Conservation (phyloP, 2,113 vertebrate genomes). For the Sorex fumeus region DNA sequence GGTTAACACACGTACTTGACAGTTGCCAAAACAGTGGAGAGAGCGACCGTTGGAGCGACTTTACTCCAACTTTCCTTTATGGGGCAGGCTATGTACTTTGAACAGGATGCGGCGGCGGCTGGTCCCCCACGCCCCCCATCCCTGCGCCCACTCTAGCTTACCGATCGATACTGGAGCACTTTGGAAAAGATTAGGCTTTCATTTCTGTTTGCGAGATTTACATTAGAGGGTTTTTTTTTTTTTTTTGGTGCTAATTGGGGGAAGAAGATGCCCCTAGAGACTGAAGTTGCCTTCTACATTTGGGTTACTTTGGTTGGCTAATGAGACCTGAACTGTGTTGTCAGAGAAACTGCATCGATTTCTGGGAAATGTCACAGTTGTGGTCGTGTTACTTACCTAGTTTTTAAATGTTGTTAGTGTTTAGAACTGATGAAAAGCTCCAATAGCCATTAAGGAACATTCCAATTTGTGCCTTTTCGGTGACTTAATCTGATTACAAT, state of each 20-base stretch:
- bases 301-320: slow-evolving; percentile 81
- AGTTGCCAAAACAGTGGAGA: slow-evolving; percentile 58
- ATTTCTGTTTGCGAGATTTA: slow-evolving; percentile 67
- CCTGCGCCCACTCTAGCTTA: background rate
- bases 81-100: background rate
- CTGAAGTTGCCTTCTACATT: slow-evolving; percentile 78
- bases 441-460: slow-evolving; percentile 79
- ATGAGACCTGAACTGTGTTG: slow-evolving; percentile 81
- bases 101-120: background rate
- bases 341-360: slow-evolving; percentile 82
- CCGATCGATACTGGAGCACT: slow-evolving; percentile 17
- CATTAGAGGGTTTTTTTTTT: slow-evolving; percentile 55
- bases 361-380: slow-evolving; percentile 80
- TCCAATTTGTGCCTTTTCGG: slow-evolving; percentile 85
- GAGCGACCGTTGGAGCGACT: background rate
- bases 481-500: slow-evolving; percentile 88
- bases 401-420: slow-evolving; percentile 77
- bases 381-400: slow-evolving; percentile 72
- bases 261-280: slow-evolving; percentile 75
- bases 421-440: slow-evolving; percentile 81
- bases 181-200: slow-evolving; percentile 61
- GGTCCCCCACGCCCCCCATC: background rate
- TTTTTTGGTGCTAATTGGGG: slow-evolving; percentile 78
- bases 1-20: slow-evolving; percentile 67
- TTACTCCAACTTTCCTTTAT: slow-evolving; percentile 56